These are phyloP conservation scores for Percina caprodes DNA, from an alignment of 2,113 vertebrate genomes.

Conservation along the genomic window DNA sequence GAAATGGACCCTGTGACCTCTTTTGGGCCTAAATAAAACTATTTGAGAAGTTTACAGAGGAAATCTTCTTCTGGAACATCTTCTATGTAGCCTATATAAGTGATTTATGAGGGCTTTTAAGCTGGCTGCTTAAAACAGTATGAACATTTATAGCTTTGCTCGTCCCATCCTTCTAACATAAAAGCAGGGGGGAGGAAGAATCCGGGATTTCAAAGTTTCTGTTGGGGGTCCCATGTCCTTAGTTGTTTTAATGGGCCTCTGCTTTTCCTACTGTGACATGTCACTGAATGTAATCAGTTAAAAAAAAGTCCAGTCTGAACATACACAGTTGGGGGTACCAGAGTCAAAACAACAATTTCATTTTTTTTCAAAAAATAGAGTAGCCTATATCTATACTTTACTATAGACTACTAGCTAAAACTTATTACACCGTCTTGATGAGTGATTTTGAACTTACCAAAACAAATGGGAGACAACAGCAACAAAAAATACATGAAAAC, in stretches of 20 bases:
- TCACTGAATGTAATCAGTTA: not conserved
- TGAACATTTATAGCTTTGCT: slow-evolving; percentile 13
- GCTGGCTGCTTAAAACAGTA: slow-evolving; percentile 20
- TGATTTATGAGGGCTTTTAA: not conserved
- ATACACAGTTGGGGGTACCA: not conserved
- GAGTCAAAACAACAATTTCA: not conserved
- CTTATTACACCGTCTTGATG: not conserved
- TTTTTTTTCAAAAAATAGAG: not conserved
- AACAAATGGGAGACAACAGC: no score
- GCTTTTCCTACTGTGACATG: not conserved
- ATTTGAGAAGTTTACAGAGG: no score
- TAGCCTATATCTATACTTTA: not conserved
- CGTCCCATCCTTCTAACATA: slow-evolving; percentile 23
- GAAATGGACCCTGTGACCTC: no score
- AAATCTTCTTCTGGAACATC: not conserved
- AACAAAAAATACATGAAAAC: not conserved
- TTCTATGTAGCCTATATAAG: not conserved
- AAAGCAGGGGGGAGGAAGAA: slow-evolving; percentile 58
- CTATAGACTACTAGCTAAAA: no score
- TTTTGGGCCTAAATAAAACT: no score
- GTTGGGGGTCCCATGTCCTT: not conserved
- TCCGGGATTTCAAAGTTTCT: slow-evolving; percentile 32
- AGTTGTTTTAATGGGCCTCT: not conserved
- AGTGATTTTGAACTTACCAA: no score
- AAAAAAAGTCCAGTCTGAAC: not conserved